phyloP scores from a whole-genome alignment of 2,113 vertebrate species.

The Australoheros scitulus region DNA sequence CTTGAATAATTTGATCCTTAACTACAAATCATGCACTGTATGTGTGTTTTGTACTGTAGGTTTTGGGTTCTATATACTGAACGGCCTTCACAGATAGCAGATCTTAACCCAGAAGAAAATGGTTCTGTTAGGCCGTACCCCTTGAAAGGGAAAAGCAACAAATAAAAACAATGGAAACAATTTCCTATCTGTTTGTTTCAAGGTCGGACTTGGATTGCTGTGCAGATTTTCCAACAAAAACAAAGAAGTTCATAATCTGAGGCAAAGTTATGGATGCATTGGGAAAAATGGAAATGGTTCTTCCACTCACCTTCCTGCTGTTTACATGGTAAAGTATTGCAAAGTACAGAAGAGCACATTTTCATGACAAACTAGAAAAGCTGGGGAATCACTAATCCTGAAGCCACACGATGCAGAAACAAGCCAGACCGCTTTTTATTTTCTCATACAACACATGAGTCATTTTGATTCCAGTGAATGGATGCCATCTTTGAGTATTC shows the following conservation, averaged over 20 bases:
- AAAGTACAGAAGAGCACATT: not conserved
- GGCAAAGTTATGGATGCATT: not conserved
- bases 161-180: not conserved
- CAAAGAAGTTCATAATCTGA: not conserved
- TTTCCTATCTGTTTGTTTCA: not conserved
- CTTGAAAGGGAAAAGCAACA: not conserved
- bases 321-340: not conserved
- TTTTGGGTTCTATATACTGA: too few species aligned
- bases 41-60: too few species aligned
- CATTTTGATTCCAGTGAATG: too few species aligned
- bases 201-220: not conserved
- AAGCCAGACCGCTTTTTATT: too few species aligned
- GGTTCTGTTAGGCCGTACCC: not conserved
- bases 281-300: not conserved
- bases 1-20: too few species aligned
- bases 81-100: not conserved
- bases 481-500: too few species aligned
- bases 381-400: not conserved
- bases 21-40: too few species aligned
- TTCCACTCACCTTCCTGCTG: fast-evolving
- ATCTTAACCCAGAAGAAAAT: not conserved
- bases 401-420: not conserved
- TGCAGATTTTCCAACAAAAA: not conserved
- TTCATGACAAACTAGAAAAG: not conserved
- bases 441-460: too few species aligned